Conservation (phyloP, 2,888 invertebrate species). For the Gastrophysa polygoni region DNA sequence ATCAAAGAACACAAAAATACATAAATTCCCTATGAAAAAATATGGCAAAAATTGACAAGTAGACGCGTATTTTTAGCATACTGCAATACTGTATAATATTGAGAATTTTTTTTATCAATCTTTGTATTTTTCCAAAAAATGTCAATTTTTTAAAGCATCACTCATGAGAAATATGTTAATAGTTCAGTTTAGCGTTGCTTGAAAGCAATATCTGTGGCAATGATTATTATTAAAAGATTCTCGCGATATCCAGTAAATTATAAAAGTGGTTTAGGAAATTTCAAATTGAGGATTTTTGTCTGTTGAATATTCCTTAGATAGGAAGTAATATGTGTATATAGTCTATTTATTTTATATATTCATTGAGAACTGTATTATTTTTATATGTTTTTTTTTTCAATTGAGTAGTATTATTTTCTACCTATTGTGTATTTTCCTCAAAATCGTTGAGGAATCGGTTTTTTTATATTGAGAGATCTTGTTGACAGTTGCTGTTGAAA, state of each 20-base stretch:
- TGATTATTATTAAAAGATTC: constrained; percentile 4
- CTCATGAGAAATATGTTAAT: not conserved
- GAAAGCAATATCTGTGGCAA: constrained; percentile 17
- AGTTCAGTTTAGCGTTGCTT: constrained; percentile 7
- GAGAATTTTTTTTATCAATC: too few relatives aligned
- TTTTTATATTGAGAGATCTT: constrained; percentile 41
- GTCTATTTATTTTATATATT: constrained; percentile 36
- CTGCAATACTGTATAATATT: too few relatives aligned
- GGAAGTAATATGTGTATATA: constrained; percentile 27
- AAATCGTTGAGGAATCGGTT: constrained; percentile 25
- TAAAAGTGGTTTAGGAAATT: not conserved
- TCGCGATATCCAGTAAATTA: not conserved
- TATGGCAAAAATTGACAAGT: too few relatives aligned
- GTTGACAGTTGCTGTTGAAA: constrained; percentile 45
- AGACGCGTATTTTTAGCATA: too few relatives aligned
- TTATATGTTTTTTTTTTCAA: constrained; percentile 29
- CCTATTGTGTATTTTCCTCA: constrained; percentile 33
- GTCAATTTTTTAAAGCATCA: too few relatives aligned
- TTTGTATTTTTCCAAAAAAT: too few relatives aligned
- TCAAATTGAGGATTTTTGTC: not conserved
- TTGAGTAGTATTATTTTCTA: constrained; percentile 30
- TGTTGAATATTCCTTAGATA: constrained; percentile 11
- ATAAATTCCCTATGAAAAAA: too few relatives aligned
- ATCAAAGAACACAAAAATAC: too few relatives aligned
- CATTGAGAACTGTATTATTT: constrained; percentile 31